Evolutionary conservation across 2,113 vertebrate species (phyloP).

Genomic region (Dromaius novaehollandiae): DNA sequence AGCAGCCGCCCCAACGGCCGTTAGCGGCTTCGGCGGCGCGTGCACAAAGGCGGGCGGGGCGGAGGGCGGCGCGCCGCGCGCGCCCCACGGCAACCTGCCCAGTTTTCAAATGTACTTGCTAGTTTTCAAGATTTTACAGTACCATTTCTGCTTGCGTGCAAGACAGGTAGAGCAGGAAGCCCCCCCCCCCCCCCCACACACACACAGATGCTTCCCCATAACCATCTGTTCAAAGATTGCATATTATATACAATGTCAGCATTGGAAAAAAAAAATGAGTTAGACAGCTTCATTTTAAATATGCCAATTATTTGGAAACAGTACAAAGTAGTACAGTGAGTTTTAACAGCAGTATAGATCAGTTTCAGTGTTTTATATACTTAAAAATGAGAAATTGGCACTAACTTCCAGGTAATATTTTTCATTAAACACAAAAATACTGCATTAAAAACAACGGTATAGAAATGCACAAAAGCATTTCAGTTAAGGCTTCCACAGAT

Average conservation of each 20-base stretch:
- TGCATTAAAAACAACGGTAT: background rate
- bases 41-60: no score
- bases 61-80: no score
- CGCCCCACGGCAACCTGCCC: no score
- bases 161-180: background rate
- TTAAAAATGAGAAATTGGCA: conserved; percentile 36
- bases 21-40: no score
- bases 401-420: background rate
- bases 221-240: background rate
- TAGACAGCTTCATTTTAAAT: background rate
- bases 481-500: conserved; percentile 58
- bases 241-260: background rate
- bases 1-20: no score
- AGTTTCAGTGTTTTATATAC: conserved; percentile 15
- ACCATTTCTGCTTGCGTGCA: background rate
- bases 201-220: background rate
- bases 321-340: background rate
- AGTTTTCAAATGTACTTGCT: no score
- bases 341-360: background rate
- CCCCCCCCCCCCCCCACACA: background rate
- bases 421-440: conserved; percentile 4
- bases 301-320: background rate
- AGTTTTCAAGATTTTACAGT: background rate
- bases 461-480: conserved; percentile 26
- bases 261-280: background rate